Percentiles rank a stretch among this genome's conserved stretches.
phyloP scores from a whole-genome alignment of 1,140 invertebrate species.

The Drosophila arawakana region DNA sequence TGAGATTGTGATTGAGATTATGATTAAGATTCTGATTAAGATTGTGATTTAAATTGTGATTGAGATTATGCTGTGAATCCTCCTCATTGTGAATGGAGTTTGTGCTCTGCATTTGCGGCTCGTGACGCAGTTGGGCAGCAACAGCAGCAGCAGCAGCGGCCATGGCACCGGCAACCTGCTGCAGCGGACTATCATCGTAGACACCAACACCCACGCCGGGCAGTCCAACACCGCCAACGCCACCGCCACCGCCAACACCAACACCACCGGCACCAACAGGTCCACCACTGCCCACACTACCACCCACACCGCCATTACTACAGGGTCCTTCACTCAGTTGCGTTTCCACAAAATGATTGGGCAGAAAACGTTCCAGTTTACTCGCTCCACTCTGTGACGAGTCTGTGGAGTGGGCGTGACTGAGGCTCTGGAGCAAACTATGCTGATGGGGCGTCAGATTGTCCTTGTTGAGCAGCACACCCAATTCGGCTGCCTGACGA shows the following conservation, averaged over 20 bases:
- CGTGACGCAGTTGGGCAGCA: slow-evolving; percentile 58
- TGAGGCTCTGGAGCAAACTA: slow-evolving; percentile 65
- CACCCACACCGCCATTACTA: slow-evolving; percentile 6
- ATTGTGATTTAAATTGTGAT: slow-evolving; percentile 6
- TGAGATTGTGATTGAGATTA: slow-evolving; percentile 20
- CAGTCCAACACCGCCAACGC: slow-evolving; percentile 40
- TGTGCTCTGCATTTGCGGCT: slow-evolving; percentile 51
- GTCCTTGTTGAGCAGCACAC: slow-evolving; percentile 74
- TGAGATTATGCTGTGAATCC: slow-evolving; percentile 14
- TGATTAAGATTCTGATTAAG: slow-evolving; percentile 40
- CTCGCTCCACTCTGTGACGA: slow-evolving; percentile 76
- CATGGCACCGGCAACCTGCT: slow-evolving; percentile 60
- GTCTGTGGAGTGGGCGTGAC: slow-evolving; percentile 77
- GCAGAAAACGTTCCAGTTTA: slow-evolving; percentile 78
- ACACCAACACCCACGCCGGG: slow-evolving; percentile 12
- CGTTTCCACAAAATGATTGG: slow-evolving; percentile 81
- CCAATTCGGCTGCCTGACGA: slow-evolving; percentile 73
- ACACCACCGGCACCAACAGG: not conserved
- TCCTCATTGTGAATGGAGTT: not conserved
- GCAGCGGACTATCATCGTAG: slow-evolving; percentile 66
- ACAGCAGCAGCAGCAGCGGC: slow-evolving; percentile 65
- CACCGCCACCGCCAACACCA: slow-evolving; percentile 9
- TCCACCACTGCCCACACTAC: not conserved
- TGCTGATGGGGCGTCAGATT: slow-evolving; percentile 75
- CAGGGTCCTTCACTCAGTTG: slow-evolving; percentile 65